Evolutionary conservation across 2,888 invertebrate species (phyloP).

Genomic region (Danaus chrysippus): DNA sequence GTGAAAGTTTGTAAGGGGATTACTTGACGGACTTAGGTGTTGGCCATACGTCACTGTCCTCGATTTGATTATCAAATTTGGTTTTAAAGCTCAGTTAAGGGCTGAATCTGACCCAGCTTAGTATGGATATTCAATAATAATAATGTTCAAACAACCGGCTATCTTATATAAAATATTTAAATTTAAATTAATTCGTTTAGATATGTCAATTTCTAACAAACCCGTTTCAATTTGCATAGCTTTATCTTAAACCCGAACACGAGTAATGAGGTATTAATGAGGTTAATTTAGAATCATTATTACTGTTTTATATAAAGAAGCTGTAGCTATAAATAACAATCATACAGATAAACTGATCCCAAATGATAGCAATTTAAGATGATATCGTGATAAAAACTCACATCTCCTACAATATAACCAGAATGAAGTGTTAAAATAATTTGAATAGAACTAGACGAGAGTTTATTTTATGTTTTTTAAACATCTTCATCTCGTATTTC

Average conservation of each 20-base stretch:
- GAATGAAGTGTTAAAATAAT: too few species aligned
- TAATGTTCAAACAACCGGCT: neutral
- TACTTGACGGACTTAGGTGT: constrained; percentile 48
- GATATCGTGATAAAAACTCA: too few species aligned
- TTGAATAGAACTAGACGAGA: too few species aligned
- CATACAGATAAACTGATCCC: neutral
- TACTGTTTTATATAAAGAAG: constrained; percentile 32
- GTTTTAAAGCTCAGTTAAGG: constrained; percentile 1
- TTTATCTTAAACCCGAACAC: constrained; percentile 28
- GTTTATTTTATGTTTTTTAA: too few species aligned
- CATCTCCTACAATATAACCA: too few species aligned
- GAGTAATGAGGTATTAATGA: constrained; percentile 35
- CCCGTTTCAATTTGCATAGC: neutral
- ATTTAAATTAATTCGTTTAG: neutral
- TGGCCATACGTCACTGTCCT: constrained; percentile 39
- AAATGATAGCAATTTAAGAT: too few species aligned
- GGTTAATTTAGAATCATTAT: constrained; percentile 34
- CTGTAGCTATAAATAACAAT: constrained; percentile 25
- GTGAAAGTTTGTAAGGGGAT: constrained; percentile 62
- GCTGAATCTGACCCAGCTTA: neutral
- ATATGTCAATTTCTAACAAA: neutral
- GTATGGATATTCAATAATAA: neutral
- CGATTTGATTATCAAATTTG: constrained; percentile 23
- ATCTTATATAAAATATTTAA: constrained; percentile 1
- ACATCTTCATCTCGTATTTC: too few species aligned